These are phyloP conservation scores for Ceratina australensis DNA, from an alignment of 1,140 invertebrate genomes.

Conservation along the genomic window DNA sequence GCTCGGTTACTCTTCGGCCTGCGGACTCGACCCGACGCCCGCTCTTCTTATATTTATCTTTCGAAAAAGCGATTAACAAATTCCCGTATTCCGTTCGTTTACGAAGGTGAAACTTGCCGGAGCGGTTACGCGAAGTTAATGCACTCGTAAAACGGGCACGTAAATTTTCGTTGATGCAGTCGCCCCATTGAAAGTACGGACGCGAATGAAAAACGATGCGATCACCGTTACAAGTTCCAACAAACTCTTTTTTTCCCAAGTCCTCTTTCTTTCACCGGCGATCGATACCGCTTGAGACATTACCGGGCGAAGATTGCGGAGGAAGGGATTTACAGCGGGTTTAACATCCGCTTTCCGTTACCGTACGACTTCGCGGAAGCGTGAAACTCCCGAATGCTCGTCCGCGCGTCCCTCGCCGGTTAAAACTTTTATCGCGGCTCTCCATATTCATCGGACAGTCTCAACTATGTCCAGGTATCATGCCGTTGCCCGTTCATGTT, in stretches of 20 bases:
- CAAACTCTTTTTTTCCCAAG: neutral
- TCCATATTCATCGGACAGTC: slow-evolving; percentile 38
- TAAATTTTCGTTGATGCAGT: neutral
- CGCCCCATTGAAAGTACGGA: too few species aligned
- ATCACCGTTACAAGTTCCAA: neutral
- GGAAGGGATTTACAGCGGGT: slow-evolving; percentile 51
- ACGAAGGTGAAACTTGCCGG: too few species aligned
- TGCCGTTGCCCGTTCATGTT: neutral
- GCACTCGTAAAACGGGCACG: neutral
- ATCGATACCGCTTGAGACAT: slow-evolving; percentile 71
- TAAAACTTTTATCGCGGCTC: slow-evolving; percentile 34
- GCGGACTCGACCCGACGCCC: slow-evolving; percentile 18
- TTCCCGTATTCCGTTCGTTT: too few species aligned
- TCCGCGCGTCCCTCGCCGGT: slow-evolving; percentile 19
- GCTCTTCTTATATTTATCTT: slow-evolving; percentile 17
- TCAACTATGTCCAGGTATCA: slow-evolving; percentile 4
- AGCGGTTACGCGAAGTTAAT: neutral
- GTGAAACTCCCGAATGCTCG: slow-evolving; percentile 50
- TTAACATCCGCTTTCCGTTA: slow-evolving; percentile 60
- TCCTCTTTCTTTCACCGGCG: slow-evolving; percentile 42
- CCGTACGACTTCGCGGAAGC: slow-evolving; percentile 61
- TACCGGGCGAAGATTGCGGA: slow-evolving; percentile 65
- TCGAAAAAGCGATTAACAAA: slow-evolving; percentile 6
- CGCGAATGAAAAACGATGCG: too few species aligned
- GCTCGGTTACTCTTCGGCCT: slow-evolving; percentile 59